These are phyloP conservation scores for Clistopyga incitator DNA, from an alignment of 2,888 invertebrate genomes.

Conservation along the genomic window DNA sequence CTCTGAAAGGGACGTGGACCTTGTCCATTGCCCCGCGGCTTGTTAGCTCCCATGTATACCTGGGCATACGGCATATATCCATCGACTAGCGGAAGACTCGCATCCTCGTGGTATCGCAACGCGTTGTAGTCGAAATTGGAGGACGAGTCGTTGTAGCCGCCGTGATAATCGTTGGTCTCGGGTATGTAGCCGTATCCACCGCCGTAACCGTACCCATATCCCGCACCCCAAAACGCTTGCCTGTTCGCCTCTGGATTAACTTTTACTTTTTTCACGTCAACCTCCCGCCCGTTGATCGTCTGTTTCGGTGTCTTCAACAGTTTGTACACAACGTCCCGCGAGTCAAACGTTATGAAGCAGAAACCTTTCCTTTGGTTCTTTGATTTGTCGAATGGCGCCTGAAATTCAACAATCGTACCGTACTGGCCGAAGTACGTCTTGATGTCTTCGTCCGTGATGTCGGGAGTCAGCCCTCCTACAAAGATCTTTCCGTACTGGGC, in stretches of 20 bases:
- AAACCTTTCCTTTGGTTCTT: conserved; percentile 88
- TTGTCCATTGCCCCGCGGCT: conserved; percentile 82
- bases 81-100: conserved; percentile 80
- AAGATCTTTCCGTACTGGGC: conserved; percentile 88
- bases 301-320: conserved; percentile 86
- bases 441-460: conserved; percentile 87
- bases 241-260: conserved; percentile 85
- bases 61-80: conserved; percentile 78
- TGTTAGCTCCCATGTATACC: conserved; percentile 76
- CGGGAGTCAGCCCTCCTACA: conserved; percentile 88
- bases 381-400: conserved; percentile 88
- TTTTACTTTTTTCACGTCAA: conserved; percentile 86
- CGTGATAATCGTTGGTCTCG: conserved; percentile 81
- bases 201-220: conserved; percentile 80
- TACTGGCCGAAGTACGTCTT: conserved; percentile 87
- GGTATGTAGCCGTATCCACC: conserved; percentile 81
- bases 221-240: conserved; percentile 82
- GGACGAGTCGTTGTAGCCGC: conserved; percentile 83
- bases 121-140: conserved; percentile 81
- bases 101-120: conserved; percentile 65
- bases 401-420: conserved; percentile 87
- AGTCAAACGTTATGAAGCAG: conserved; percentile 89
- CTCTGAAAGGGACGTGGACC: conserved; percentile 83
- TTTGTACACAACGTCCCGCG: conserved; percentile 87
- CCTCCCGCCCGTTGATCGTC: conserved; percentile 87